phyloP scores from a whole-genome alignment of 2,888 invertebrate species.

The Malthinus seriepunctatus region DNA sequence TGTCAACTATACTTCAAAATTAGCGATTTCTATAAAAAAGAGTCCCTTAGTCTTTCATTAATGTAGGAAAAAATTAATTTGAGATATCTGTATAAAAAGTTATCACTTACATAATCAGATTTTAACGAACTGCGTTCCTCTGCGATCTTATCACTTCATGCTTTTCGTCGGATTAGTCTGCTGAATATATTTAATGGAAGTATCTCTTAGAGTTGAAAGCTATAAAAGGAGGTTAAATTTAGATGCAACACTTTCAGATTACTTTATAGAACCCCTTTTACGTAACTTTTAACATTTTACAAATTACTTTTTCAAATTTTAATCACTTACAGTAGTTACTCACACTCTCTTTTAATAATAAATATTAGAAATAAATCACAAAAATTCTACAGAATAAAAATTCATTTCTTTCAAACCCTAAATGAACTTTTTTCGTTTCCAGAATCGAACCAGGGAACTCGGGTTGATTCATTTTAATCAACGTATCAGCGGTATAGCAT shows the following conservation, averaged over 20 bases:
- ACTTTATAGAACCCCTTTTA: slow-evolving; percentile 7
- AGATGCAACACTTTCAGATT: slow-evolving; percentile 18
- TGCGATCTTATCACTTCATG: slow-evolving; percentile 28
- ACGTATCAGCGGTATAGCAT: too few species aligned
- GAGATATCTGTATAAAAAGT: background rate
- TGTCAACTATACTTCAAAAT: slow-evolving; percentile 3
- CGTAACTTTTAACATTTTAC: too few species aligned
- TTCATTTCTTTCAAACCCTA: too few species aligned
- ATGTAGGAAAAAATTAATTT: background rate
- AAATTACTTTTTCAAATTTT: too few species aligned
- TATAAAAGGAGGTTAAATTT: slow-evolving; percentile 18
- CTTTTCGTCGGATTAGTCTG: slow-evolving; percentile 31
- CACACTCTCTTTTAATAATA: too few species aligned
- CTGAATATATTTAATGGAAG: slow-evolving; percentile 29
- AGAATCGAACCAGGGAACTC: too few species aligned
- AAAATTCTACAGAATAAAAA: too few species aligned
- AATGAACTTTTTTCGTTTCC: too few species aligned
- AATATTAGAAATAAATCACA: too few species aligned
- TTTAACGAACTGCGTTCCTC: slow-evolving; percentile 16
- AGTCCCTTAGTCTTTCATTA: background rate
- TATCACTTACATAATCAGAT: slow-evolving; percentile 15
- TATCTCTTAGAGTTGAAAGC: slow-evolving; percentile 8
- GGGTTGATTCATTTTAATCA: too few species aligned
- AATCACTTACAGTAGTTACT: too few species aligned
- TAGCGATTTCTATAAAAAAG: slow-evolving; percentile 24